Percentiles rank a stretch among this genome's conserved stretches.
These are phyloP conservation scores for Thunnus maccoyii DNA, from an alignment of 2,113 vertebrate genomes.

Conservation along the genomic window DNA sequence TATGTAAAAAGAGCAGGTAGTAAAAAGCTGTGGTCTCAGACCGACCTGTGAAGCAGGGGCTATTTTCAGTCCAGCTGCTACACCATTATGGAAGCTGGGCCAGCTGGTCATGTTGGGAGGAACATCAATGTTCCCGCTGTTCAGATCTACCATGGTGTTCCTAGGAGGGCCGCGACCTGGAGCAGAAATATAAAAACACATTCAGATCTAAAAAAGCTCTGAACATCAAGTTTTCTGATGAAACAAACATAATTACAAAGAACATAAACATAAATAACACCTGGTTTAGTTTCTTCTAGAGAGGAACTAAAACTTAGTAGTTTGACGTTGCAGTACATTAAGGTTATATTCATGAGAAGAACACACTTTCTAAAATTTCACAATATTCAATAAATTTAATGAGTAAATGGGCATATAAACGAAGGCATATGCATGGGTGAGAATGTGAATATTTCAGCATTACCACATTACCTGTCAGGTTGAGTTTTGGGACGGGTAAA, in stretches of 20 bases:
- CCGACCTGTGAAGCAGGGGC: slow-evolving; percentile 92
- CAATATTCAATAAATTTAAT: not conserved
- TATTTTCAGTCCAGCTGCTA: slow-evolving; percentile 96
- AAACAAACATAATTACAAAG: not conserved
- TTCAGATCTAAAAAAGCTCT: not conserved
- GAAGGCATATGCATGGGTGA: not conserved
- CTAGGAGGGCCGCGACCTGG: slow-evolving; percentile 94
- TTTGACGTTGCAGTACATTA: too few species aligned
- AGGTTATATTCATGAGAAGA: too few species aligned
- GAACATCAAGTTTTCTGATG: not conserved
- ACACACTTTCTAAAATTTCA: too few species aligned
- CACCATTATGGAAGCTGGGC: slow-evolving; percentile 98
- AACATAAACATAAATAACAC: not conserved
- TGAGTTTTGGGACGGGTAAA: slow-evolving; percentile 95
- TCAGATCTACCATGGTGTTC: slow-evolving; percentile 96
- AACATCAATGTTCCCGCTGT: slow-evolving; percentile 97
- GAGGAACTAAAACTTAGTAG: too few species aligned
- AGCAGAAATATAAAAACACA: not conserved
- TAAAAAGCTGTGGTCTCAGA: not conserved
- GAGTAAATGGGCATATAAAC: not conserved
- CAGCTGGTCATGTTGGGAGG: slow-evolving; percentile 98
- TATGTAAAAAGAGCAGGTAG: not conserved
- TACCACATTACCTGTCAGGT: slow-evolving; percentile 90
- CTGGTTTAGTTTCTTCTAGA: not conserved
- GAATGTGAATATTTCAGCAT: not conserved